Base-by-base conservation (phyloP, 35 echinoderm and acorn worm genomes). In the Ophiothrix spiculata region DNA sequence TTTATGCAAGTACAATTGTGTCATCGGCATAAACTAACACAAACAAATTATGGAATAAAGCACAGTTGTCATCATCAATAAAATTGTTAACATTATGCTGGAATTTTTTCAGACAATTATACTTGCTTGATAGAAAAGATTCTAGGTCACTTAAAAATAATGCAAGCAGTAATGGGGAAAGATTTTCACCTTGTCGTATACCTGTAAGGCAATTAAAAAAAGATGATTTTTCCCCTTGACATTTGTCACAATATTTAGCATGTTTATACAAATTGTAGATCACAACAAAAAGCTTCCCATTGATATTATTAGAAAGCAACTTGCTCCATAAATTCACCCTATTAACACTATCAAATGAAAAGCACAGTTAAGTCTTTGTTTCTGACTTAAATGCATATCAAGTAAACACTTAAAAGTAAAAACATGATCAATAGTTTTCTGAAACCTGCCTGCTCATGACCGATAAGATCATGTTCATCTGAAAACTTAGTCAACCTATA, bases 1-100 rank as follows among this genome's bases (percentile, higher is more conserved):
- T 80, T 80, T 80, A 17, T 34, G 28, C 78, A 13, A 80, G 37
- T 35, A 80, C 36, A 80, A 80, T 80, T 4, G 78, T 80, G 38
- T 80, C 78, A 80, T 80, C 78, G 15, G 78, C 38, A 39, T 80
- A 80, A 12, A 80, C 17, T 35, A 80, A 37, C 10, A 37, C 38
- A 39, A 80, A 80, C 10, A 80, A 28, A 38, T 36, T 56, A 4
- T 45, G 25, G 12, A 49, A 82, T 54, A 54, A 54, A 21, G 21
- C 45, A 54, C 45, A 54, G 8, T 54, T 21, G 21, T 54, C 45
- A 54, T 54, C 45, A 8, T 54, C 45, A 11, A 54, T 54, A 21
- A 8, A 54, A 11, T 8, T 11, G 45, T 54, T 11, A 11, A 54
- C 45, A 54, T 21, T 54, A 11, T 54, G 8, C 21, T 54, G 8